Evolutionary conservation across 2,797 vertebrate species (phyloP).

Genomic region (Fundulus diaphanus): DNA sequence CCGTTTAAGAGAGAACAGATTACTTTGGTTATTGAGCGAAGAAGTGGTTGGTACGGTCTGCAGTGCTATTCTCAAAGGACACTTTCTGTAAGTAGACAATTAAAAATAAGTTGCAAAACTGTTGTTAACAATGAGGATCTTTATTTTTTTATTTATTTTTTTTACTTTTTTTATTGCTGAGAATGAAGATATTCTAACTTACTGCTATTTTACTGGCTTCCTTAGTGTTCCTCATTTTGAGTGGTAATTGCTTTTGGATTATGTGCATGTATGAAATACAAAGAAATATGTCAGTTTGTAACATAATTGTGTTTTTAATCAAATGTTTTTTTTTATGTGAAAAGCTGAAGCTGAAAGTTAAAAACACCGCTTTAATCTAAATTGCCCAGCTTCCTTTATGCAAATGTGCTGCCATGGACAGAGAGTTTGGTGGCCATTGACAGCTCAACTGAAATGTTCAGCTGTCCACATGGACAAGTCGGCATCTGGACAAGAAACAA

Average conservation of each 20-base stretch:
- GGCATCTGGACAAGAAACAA: neutral
- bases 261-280: neutral
- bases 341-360: neutral
- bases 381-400: neutral
- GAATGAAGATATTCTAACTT: neutral
- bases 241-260: neutral
- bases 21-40: neutral
- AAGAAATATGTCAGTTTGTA: slow-evolving; percentile 6
- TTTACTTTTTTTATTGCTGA: slow-evolving; percentile 1
- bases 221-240: neutral
- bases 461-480: neutral
- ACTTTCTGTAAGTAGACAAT: neutral
- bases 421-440: neutral
- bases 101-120: slow-evolving; percentile 1
- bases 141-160: neutral
- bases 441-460: neutral
- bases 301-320: neutral
- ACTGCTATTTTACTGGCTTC: neutral
- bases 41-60: slow-evolving; percentile 1
- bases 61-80: slow-evolving; percentile 15
- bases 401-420: neutral
- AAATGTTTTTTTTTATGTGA: neutral
- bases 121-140: neutral
- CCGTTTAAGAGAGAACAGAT: neutral
- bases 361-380: neutral